Base-by-base conservation (phyloP, 2,888 invertebrate species). In the Sthenelais limicola region DNA sequence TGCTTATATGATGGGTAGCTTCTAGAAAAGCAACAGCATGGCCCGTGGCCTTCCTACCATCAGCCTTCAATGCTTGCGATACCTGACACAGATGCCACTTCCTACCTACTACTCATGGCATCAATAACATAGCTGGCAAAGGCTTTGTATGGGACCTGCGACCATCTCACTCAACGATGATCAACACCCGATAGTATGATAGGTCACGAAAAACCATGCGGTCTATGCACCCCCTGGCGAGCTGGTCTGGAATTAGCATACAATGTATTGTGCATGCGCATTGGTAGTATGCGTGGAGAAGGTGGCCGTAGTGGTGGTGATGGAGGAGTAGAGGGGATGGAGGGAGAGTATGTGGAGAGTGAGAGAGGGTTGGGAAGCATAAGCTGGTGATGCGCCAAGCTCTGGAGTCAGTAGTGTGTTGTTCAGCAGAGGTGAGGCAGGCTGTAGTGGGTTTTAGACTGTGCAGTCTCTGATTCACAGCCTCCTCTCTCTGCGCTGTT, bases 131-230 rank as follows among this genome's bases (percentile, higher is more conserved):
- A 12, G 56, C 56, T 35, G 56, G 30, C 9, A 35, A 54, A n/a
- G n/a, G n/a, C n/a, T n/a, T n/a, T n/a, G n/a, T n/a, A n/a, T n/a
- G n/a, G n/a, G n/a, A n/a, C n/a, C n/a, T n/a, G n/a, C n/a, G n/a
- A n/a, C n/a, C n/a, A n/a, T n/a, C n/a, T n/a, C n/a, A n/a, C n/a
- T n/a, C n/a, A n/a, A n/a, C n/a, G n/a, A n/a, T n/a, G 62, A 62
- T 62, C 62, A 62, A 62, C 62, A 62, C 62, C 62, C 62, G 62
- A 62, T 62, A 62, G 62, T 62, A 62, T 62, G 62, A 62, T 24
- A 24, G 62, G 62, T 62, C 62, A 62, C 62, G 62, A 9, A 9
- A 26, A 62, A 35, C 9, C n/a, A 12, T 24, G 38, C 21, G 62
- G 24, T 43, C 62, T 12, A 3, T 43, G 33, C 24, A 43, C 62